phyloP scores from a whole-genome alignment of 2,113 vertebrate species.

The Camarhynchus parvulus region DNA sequence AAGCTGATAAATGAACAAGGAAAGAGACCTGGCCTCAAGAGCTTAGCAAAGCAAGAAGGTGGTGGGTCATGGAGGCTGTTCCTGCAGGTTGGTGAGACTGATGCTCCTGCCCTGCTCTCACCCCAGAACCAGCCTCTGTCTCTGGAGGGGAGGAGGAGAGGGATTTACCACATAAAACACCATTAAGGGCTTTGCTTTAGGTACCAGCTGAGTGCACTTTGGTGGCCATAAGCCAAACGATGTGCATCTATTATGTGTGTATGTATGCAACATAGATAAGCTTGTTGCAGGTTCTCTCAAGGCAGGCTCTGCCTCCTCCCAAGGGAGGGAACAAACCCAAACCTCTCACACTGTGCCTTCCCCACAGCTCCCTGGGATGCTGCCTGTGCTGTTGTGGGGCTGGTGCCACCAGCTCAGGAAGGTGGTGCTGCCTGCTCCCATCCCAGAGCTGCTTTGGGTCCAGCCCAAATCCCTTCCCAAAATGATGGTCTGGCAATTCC shows the following conservation, averaged over 20 bases:
- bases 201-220: background rate
- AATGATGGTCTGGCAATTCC: background rate
- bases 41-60: background rate
- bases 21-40: background rate
- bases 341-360: background rate
- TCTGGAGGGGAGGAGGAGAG: background rate
- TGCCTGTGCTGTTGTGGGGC: background rate
- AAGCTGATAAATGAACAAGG: background rate
- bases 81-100: background rate
- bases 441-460: accelerated
- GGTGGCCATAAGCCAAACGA: background rate
- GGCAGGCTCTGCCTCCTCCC: background rate
- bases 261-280: accelerated
- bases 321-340: background rate
- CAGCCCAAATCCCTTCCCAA: background rate
- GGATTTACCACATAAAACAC: background rate
- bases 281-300: background rate
- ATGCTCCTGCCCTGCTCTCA: background rate
- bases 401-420: background rate
- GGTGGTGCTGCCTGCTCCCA: background rate
- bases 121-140: background rate
- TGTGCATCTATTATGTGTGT: too few species aligned
- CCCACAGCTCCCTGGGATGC: background rate
- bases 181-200: background rate
- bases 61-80: background rate